Base-by-base conservation (phyloP, 1,140 invertebrate genomes). In the Gonatopus flavifemur region DNA sequence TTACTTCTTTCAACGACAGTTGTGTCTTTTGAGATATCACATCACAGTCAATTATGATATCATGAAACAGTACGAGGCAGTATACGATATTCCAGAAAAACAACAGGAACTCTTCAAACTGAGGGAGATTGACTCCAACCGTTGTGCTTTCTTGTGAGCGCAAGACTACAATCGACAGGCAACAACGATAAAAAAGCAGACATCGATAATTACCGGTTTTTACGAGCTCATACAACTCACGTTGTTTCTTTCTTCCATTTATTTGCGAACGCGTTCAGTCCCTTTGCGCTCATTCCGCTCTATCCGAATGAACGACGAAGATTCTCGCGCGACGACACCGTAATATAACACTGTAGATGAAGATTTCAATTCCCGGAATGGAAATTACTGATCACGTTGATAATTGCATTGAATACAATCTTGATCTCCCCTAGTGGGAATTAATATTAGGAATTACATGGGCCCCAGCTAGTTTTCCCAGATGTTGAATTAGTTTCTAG, bases 361-460 rank as follows among this genome's bases (percentile, higher is more conserved):
- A 67, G 64, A 69, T 70, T 74, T 73, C 68, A 72, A 70, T 73
- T 72, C 69, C 49, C 57, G 68, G 69, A 74, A 73, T 70, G 68
- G 71, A 67, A 74, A 74, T 74, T 72, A 68, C 50, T 62, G 69
- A 72, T 74, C 70, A 70, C 70, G 72, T 73, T 73, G 72, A 46
- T 67, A 74, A 73, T 74, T 74, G 70, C 69, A 70, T 69, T 72
- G 61, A 67, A 72, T n/a, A n/a, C n/a, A n/a, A n/a, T n/a, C n/a
- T n/a, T n/a, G n/a, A n/a, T n/a, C n/a, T n/a, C n/a, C n/a, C n/a
- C n/a, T n/a, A n/a, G n/a, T n/a, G n/a, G n/a, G n/a, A n/a, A n/a
- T n/a, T n/a, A n/a, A n/a, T n/a, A n/a, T n/a, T n/a, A n/a, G n/a
- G n/a, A n/a, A n/a, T n/a, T n/a, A n/a, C n/a, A n/a, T n/a, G n/a